Percentiles rank a stretch among this genome's conserved stretches.
Conservation (phyloP, 2,113 vertebrate species). For the Eublepharis macularius region DNA sequence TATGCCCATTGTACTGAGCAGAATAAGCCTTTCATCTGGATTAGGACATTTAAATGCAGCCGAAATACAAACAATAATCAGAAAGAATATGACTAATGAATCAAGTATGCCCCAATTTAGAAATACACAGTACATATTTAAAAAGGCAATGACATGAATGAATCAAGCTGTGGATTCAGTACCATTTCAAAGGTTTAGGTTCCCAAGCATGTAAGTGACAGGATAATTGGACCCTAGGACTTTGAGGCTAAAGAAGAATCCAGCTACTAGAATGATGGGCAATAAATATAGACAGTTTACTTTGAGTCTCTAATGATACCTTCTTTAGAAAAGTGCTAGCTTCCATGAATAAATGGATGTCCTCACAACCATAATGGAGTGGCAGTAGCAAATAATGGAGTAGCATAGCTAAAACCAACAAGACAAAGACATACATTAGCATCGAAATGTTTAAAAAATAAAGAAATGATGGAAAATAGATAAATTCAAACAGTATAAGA, state of each 20-base stretch:
- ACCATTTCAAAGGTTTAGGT: background rate
- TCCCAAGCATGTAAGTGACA: background rate
- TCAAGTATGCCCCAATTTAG: conserved; percentile 5
- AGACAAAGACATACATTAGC: background rate
- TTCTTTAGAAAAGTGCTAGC: conserved; percentile 6
- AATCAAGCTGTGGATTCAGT: background rate
- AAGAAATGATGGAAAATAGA: conserved; percentile 24
- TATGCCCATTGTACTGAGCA: background rate
- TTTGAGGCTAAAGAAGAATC: conserved; percentile 15
- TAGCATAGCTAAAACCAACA: background rate
- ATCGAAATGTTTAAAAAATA: conserved; percentile 15
- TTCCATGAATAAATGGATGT: conserved; percentile 23
- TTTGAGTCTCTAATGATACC: conserved; percentile 3
- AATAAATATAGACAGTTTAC: background rate
- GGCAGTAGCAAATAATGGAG: background rate
- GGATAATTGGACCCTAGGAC: background rate
- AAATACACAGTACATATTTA: background rate
- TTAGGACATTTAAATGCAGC: background rate
- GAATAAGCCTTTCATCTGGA: conserved; percentile 16
- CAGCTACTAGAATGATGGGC: background rate
- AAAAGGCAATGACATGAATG: background rate
- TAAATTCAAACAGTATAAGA: background rate
- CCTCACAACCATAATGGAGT: background rate
- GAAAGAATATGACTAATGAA: conserved; percentile 24
- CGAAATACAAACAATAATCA: conserved; percentile 34